These are phyloP conservation scores for Synanthedon andrenaeformis DNA, from an alignment of 2,888 invertebrate species.

Conservation along the genomic window DNA sequence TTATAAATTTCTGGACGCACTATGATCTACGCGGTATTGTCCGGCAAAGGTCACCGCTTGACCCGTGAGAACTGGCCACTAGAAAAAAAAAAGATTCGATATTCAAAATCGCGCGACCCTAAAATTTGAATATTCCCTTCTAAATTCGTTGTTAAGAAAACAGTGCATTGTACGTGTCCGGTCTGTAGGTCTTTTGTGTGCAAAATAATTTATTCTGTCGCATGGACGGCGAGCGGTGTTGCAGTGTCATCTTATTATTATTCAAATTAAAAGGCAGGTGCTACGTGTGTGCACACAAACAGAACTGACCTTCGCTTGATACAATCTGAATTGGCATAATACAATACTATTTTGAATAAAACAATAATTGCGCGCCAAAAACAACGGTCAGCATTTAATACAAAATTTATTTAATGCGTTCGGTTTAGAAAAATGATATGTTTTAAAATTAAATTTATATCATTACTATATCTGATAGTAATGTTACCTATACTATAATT, in stretches of 20 bases:
- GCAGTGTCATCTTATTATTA: constrained; percentile 55
- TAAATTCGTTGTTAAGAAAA: constrained; percentile 43
- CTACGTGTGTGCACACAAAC: constrained; percentile 30
- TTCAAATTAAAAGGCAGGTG: constrained; percentile 54
- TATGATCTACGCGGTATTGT: constrained; percentile 47
- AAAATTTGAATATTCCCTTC: constrained; percentile 65
- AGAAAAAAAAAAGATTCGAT: constrained; percentile 22
- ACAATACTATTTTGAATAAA: background rate
- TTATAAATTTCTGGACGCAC: constrained; percentile 58
- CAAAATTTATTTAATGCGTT: too few species aligned
- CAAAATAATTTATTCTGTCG: constrained; percentile 50
- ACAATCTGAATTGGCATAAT: background rate
- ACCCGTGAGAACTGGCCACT: constrained; percentile 62
- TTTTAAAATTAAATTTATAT: too few species aligned
- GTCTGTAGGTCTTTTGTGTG: constrained; percentile 43
- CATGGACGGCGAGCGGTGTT: constrained; percentile 28
- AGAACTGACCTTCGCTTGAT: constrained; percentile 46
- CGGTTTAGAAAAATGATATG: too few species aligned
- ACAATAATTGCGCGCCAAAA: too few species aligned
- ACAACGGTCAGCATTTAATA: too few species aligned
- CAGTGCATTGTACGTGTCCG: constrained; percentile 36
- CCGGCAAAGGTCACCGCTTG: constrained; percentile 58
- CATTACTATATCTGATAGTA: too few species aligned
- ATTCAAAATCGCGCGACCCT: constrained; percentile 55
- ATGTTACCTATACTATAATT: too few species aligned